Evolutionary conservation across 2,113 vertebrate genomes (phyloP).

Genomic region (Sardina pilchardus): DNA sequence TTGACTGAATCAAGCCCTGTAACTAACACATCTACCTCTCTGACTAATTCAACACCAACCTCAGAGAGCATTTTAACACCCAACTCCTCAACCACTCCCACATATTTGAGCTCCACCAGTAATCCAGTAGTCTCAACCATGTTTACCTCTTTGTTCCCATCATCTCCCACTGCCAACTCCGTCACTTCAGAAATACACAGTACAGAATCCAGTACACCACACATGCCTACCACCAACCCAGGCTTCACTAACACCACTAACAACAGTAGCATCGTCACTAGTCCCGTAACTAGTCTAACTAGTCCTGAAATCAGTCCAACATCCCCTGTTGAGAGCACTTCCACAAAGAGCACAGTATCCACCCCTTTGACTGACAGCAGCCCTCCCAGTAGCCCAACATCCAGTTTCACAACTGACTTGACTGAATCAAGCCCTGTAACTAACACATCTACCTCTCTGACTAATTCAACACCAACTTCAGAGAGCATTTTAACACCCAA

Average conservation of each 20-base stretch:
- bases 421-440: not conserved
- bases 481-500: conserved; percentile 20
- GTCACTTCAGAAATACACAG: no score
- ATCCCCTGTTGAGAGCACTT: not conserved
- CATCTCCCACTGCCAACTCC: not conserved
- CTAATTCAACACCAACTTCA: not conserved
- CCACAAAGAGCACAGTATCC: not conserved
- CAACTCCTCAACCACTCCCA: conserved; percentile 10
- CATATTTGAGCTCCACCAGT: conserved; percentile 10
- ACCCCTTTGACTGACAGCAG: not conserved
- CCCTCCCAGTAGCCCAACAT: not conserved
- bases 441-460: not conserved
- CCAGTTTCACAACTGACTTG: not conserved
- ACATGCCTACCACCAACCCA: no score
- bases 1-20: not conserved
- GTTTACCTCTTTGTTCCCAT: not conserved
- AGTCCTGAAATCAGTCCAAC: not conserved
- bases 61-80: conserved; percentile 14
- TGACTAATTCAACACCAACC: not conserved
- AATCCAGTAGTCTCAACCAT: not conserved
- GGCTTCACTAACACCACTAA: no score
- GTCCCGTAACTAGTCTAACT: not conserved
- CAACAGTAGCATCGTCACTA: no score
- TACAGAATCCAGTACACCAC: no score
- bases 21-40: no score